phyloP scores from a whole-genome alignment of 1,140 invertebrate species.

The Papilio dardanus region DNA sequence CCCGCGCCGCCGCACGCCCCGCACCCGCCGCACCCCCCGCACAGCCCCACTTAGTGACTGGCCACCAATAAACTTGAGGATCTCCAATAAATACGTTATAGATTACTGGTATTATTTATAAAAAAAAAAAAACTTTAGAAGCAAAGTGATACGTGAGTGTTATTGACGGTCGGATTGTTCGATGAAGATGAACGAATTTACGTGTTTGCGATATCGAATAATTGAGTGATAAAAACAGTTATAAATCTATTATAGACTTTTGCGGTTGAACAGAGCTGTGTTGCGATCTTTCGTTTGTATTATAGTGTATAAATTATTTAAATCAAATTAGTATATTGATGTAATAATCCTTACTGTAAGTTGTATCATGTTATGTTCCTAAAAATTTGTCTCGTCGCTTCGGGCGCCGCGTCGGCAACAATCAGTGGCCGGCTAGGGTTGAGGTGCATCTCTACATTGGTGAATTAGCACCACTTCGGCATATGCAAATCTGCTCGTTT shows the following conservation, averaged over 20 bases:
- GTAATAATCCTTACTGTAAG: slow-evolving; percentile 73
- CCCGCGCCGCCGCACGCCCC: slow-evolving; percentile 66
- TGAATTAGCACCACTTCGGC: neutral
- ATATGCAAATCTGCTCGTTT: slow-evolving; percentile 34
- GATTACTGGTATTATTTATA: slow-evolving; percentile 36
- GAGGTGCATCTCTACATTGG: slow-evolving; percentile 44
- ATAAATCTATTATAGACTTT: slow-evolving; percentile 31
- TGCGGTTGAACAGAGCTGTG: slow-evolving; percentile 40
- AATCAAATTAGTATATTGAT: slow-evolving; percentile 64
- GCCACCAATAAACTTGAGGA: slow-evolving; percentile 49
- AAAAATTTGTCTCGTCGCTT: slow-evolving; percentile 71
- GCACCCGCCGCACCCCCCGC: slow-evolving; percentile 76
- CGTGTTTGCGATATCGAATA: neutral
- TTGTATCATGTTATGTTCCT: slow-evolving; percentile 73
- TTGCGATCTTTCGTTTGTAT: slow-evolving; percentile 59
- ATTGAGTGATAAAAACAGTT: slow-evolving; percentile 26
- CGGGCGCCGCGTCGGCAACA: slow-evolving; percentile 48
- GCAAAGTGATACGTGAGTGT: slow-evolving; percentile 35
- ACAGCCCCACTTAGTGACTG: slow-evolving; percentile 82
- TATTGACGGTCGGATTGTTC: slow-evolving; percentile 1
- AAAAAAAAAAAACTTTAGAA: slow-evolving; percentile 35
- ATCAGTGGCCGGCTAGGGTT: slow-evolving; percentile 44
- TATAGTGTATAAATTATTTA: slow-evolving; percentile 78
- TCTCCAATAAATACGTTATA: slow-evolving; percentile 53
- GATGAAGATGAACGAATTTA: slow-evolving; percentile 14